A percentile compares a stretch with the other conserved stretches of the same genome.
phyloP scores from a whole-genome alignment of 37 sponge, comb jelly and placozoan genomes.

The Hexactinellida sp. region DNA sequence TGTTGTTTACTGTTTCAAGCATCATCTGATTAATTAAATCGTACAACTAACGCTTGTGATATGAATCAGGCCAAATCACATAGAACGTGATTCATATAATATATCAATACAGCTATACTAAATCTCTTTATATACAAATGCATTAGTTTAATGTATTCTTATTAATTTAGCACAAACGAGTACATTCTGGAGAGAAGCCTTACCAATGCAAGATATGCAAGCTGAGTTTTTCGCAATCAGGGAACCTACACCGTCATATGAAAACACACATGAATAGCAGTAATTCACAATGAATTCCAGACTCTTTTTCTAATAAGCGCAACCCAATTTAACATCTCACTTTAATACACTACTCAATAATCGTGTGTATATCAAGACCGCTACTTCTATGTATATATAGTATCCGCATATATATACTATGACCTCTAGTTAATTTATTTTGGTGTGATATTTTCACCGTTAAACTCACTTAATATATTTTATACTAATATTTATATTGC shows the following conservation, averaged over 20 bases:
- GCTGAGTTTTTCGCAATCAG: constrained; percentile 79
- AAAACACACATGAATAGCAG: constrained; percentile 66
- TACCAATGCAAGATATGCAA: constrained; percentile 92
- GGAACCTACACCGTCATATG: constrained; percentile 96
- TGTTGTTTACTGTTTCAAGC: neutral
- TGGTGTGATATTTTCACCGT: constrained; percentile 7
- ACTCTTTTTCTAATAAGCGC: neutral
- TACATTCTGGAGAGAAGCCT: constrained; percentile 94
- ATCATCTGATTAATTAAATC: neutral
- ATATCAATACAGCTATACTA: neutral
- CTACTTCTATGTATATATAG: constrained; percentile 5
- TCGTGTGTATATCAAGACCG: neutral
- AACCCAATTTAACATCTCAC: neutral
- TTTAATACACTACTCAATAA: neutral
- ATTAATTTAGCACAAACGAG: constrained; percentile 52
- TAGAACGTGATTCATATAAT: neutral
- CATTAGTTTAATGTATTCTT: neutral
- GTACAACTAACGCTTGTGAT: neutral
- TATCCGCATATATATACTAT: neutral
- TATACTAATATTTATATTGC: neutral
- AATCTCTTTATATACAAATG: neutral
- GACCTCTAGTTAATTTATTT: neutral
- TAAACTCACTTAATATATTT: constrained; percentile 8
- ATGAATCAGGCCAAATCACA: neutral
- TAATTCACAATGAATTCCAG: neutral